phyloP scores from a whole-genome alignment of 2,888 invertebrate genomes.

The Brenthis ino region DNA sequence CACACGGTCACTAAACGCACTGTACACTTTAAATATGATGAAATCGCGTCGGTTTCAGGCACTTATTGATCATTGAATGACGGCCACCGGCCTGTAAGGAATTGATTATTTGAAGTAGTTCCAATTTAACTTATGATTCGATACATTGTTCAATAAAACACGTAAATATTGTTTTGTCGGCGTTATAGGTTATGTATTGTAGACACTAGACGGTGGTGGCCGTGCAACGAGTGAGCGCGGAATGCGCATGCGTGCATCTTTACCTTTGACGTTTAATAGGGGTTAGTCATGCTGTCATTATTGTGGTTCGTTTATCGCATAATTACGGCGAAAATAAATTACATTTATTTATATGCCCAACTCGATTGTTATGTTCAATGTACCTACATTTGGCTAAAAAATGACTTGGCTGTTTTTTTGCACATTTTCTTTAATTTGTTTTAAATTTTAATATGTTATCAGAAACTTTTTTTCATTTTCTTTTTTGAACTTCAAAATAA shows the following conservation, averaged over 20 bases:
- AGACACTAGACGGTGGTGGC: neutral
- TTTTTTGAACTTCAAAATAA: too few relatives aligned
- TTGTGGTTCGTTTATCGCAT: too few relatives aligned
- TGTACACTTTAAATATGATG: neutral
- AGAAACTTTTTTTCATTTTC: too few relatives aligned
- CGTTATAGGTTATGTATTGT: constrained; percentile 14
- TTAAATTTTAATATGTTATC: too few relatives aligned
- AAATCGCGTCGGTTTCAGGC: constrained; percentile 1
- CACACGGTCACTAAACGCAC: neutral
- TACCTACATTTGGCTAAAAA: too few relatives aligned
- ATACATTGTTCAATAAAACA: constrained; percentile 25
- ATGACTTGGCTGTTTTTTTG: too few relatives aligned
- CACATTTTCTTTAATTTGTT: too few relatives aligned
- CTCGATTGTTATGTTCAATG: too few relatives aligned
- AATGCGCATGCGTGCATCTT: constrained; percentile 12
- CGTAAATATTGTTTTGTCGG: constrained; percentile 10
- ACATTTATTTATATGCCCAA: too few relatives aligned
- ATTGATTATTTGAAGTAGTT: constrained; percentile 28
- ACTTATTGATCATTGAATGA: constrained; percentile 9
- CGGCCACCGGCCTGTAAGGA: neutral
- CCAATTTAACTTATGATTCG: constrained; percentile 30
- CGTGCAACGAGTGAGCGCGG: constrained; percentile 2
- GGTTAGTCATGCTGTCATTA: neutral
- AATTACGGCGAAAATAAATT: too few relatives aligned
- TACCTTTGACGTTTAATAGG: neutral